These are phyloP conservation scores for Thermophis baileyi DNA, from an alignment of 2,113 vertebrate species.

Conservation along the genomic window DNA sequence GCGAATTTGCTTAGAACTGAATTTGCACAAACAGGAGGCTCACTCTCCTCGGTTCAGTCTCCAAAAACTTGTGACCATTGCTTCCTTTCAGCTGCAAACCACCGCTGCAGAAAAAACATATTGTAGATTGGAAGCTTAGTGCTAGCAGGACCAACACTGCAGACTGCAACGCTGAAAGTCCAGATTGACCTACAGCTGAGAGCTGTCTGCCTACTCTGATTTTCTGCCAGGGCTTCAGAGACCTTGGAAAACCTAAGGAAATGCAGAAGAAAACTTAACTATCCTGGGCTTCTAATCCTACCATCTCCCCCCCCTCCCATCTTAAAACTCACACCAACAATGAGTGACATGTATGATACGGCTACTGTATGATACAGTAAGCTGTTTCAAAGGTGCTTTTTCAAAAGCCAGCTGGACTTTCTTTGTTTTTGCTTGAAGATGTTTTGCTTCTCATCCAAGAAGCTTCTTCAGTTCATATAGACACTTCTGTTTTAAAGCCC, in stretches of 20 bases:
- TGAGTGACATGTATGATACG: background rate
- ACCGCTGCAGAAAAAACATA: background rate
- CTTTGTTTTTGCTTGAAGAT: background rate
- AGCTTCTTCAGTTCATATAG: background rate
- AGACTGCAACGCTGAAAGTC: background rate
- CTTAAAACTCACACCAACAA: background rate
- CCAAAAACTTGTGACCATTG: background rate
- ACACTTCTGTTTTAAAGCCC: background rate
- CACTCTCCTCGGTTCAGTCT: background rate
- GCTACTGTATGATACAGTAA: background rate
- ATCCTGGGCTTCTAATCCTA: background rate
- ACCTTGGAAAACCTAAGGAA: background rate
- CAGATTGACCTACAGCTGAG: background rate
- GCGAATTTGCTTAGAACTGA: background rate
- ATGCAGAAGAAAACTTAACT: background rate
- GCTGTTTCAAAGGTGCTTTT: background rate
- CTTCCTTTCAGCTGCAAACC: background rate
- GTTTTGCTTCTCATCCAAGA: background rate
- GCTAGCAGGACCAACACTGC: background rate
- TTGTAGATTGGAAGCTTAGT: background rate
- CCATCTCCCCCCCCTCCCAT: background rate
- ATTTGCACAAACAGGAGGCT: background rate
- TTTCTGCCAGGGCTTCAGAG: background rate
- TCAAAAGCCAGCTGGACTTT: background rate
- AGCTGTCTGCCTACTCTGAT: background rate